Evolutionary conservation across 2,888 invertebrate species (phyloP).

Genomic region (Xestia c-nigrum): DNA sequence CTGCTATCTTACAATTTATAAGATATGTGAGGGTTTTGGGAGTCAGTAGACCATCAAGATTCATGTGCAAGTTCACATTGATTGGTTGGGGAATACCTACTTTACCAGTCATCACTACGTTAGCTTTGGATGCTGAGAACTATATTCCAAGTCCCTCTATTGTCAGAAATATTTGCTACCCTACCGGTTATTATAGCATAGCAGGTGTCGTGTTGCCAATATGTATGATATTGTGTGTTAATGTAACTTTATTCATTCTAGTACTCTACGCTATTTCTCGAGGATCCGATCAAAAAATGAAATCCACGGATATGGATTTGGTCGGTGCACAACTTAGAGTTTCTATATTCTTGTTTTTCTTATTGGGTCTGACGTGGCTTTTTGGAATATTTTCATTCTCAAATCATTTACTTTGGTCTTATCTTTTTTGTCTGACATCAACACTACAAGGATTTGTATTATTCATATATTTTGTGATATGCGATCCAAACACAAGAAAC

Average conservation of each 20-base stretch:
- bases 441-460: constrained; percentile 92
- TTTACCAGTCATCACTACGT: constrained; percentile 88
- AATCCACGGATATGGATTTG: constrained; percentile 82
- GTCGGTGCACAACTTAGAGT: constrained; percentile 89
- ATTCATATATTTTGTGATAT: constrained; percentile 91
- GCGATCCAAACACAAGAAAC: constrained; percentile 89
- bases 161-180: constrained; percentile 88
- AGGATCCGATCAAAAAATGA: constrained; percentile 88
- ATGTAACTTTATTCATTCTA: constrained; percentile 88
- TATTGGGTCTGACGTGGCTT: constrained; percentile 91
- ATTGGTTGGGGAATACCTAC: constrained; percentile 92
- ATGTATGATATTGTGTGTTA: constrained; percentile 86
- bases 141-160: constrained; percentile 81
- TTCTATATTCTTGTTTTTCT: constrained; percentile 91
- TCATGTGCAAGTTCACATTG: constrained; percentile 91
- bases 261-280: constrained; percentile 89
- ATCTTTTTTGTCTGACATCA: constrained; percentile 91
- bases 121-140: constrained; percentile 83
- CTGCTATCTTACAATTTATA: constrained; percentile 92
- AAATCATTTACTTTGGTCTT: constrained; percentile 89
- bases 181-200: constrained; percentile 86
- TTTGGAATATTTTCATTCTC: constrained; percentile 91
- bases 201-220: constrained; percentile 90
- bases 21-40: constrained; percentile 93
- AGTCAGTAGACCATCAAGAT: constrained; percentile 89